Base-by-base conservation (phyloP, 2,113 vertebrate species). In the Larimichthys crocea region DNA sequence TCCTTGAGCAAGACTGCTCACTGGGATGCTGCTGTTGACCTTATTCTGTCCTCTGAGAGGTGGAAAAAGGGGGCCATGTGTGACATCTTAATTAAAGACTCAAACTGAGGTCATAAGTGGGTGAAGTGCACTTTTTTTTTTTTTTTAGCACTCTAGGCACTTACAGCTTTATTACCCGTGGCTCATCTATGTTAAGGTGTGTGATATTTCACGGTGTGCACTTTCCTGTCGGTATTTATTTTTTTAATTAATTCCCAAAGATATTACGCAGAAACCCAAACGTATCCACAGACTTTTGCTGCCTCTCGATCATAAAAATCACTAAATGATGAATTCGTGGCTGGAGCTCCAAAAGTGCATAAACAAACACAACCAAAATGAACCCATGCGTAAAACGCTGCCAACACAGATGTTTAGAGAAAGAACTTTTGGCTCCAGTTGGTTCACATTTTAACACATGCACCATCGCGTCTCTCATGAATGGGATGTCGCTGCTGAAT, bases 1-100 rank as follows among this genome's bases (percentile, higher is more conserved):
- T 78, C 89, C 85, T 63, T 84, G 86, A 83, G 86, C 79, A 76
- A 46, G 15, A 24, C 12, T 46, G 44, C 55, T 70, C 48, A 3
- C 56, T 46, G 69, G 10, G 59, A 63, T 17, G 59, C 62, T 65
- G 82, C 49, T 64, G 83, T 11, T 77, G 82, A 84, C 78, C 59
- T 35, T 46, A 67, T 64, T 81, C 55, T 67, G 68, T 86, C 79
- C 63, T 59, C 69, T 52, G 53, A 78, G 60, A 59, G 22, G 53
- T 6, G 31, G 31, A 60, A 64, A 53, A 40, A 35, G 6, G 14
- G 29, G 35, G 50, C 40, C 3, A 31, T 31, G 57, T 22, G 29
- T 61, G 69, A 71, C 75, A 61, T 66, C 64, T 83, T 52, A 16
- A 62, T 67, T 20, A 61, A 59, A 62, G 40, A 59, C 53, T 5